phyloP scores from a whole-genome alignment of 35 echinoderm and acorn worm genomes.

The Lytechinus variegatus region DNA sequence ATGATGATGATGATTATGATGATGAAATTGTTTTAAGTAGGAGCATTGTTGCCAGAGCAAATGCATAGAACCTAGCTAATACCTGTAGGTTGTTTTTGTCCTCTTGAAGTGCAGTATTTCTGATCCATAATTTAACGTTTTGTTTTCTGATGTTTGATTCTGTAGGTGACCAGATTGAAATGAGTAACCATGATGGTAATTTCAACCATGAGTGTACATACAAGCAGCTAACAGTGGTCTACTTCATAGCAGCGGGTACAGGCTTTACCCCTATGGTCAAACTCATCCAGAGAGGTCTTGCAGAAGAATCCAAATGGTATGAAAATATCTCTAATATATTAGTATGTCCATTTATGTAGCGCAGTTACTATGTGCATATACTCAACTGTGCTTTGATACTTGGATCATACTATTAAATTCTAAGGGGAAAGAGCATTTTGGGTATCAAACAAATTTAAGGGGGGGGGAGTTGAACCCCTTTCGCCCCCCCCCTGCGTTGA shows the following conservation, averaged over 20 bases:
- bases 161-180: constrained; percentile 72
- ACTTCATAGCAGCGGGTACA: constrained; percentile 83
- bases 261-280: constrained; percentile 92
- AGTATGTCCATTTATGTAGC: no score
- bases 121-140: not conserved
- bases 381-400: no score
- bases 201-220: constrained; percentile 58
- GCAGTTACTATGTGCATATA: no score
- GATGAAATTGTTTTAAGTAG: not conserved
- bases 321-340: not conserved
- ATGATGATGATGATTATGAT: not conserved
- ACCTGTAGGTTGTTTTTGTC: no score
- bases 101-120: no score
- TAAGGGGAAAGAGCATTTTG: no score
- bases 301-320: constrained; percentile 49
- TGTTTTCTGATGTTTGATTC: not conserved
- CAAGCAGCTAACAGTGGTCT: constrained; percentile 38
- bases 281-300: constrained; percentile 52
- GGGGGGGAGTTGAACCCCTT: no score
- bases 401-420: no score
- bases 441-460: no score
- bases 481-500: no score
- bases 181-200: constrained; percentile 91
- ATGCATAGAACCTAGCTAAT: not conserved
- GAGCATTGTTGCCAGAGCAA: not conserved